Percentiles rank a stretch among this genome's conserved stretches.
Conservation (phyloP, 2,797 vertebrate genomes). For the Thalassophryne amazonica region DNA sequence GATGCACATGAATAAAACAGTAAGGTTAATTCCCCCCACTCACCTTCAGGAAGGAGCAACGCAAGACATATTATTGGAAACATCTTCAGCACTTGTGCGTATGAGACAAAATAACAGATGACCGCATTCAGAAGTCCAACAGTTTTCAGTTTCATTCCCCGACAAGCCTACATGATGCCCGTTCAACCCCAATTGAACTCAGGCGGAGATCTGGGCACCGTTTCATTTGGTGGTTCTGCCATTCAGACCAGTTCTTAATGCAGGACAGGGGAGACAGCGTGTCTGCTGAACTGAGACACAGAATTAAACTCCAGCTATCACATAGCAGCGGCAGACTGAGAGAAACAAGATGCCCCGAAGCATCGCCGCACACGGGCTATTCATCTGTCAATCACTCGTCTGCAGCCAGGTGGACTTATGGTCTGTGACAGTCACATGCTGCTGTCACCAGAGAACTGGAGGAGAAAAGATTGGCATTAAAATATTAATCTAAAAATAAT, state of each 20-base stretch:
- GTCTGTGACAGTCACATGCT: not conserved
- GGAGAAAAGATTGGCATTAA: not conserved
- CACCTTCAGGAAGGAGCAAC: conserved; percentile 69
- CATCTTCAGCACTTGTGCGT: conserved; percentile 44
- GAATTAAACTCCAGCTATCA: conserved; percentile 78
- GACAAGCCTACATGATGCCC: conserved; percentile 45
- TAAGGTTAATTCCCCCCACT: no score
- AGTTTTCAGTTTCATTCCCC: conserved; percentile 22
- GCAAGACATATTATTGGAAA: conserved; percentile 50
- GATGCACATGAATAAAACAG: no score
- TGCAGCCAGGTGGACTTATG: conserved; percentile 33
- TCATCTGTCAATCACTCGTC: conserved; percentile 59
- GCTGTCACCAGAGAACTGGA: not conserved
- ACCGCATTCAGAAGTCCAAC: conserved; percentile 1
- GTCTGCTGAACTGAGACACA: conserved; percentile 51
- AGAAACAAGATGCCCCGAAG: conserved; percentile 71
- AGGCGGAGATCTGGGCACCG: conserved; percentile 33
- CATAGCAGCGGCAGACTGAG: conserved; percentile 60
- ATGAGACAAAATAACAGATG: conserved; percentile 1
- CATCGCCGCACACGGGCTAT: conserved; percentile 51
- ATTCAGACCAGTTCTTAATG: conserved; percentile 26
- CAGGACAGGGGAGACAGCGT: conserved; percentile 54
- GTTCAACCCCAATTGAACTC: conserved; percentile 68
- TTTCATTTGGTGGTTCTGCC: conserved; percentile 38
- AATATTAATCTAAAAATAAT: not conserved